A percentile compares a stretch with the other conserved stretches of the same genome.
phyloP scores from a whole-genome alignment of 64 coral and sea anemone genomes.

The Pachyseris speciosa region DNA sequence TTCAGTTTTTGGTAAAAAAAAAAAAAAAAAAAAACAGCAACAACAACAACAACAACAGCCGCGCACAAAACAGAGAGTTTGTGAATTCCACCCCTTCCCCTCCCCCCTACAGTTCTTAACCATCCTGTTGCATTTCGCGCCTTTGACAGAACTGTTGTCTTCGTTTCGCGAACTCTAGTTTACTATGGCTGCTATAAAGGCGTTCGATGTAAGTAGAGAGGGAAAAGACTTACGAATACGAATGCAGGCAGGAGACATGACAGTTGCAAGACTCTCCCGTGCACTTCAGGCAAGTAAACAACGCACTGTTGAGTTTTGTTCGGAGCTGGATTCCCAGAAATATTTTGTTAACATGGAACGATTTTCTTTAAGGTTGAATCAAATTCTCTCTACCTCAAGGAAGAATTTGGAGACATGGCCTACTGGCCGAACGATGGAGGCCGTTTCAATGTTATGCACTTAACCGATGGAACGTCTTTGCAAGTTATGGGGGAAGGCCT shows the following conservation, averaged over 20 bases:
- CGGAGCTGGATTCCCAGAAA: background rate
- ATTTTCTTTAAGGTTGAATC: slow-evolving; percentile 15
- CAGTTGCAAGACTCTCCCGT: slow-evolving; percentile 17
- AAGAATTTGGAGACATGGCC: slow-evolving; percentile 55
- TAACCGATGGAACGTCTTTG: background rate
- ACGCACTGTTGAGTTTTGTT: background rate
- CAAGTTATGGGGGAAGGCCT: slow-evolving; percentile 68
- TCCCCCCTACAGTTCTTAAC: too few relatives aligned
- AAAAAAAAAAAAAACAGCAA: too few relatives aligned
- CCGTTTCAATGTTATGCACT: slow-evolving; percentile 13
- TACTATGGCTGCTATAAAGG: background rate
- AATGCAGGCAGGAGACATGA: slow-evolving; percentile 8
- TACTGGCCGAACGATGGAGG: slow-evolving; percentile 58
- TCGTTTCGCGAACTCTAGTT: too few relatives aligned
- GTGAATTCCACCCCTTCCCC: too few relatives aligned
- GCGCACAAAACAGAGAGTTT: too few relatives aligned
- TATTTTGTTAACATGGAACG: background rate
- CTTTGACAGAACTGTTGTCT: too few relatives aligned
- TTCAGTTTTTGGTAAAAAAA: too few relatives aligned
- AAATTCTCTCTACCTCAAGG: too few relatives aligned
- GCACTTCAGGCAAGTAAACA: slow-evolving; percentile 50
- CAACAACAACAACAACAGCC: too few relatives aligned
- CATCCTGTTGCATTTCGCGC: too few relatives aligned
- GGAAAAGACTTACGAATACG: slow-evolving; percentile 25
- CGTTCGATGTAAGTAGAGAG: slow-evolving; percentile 27